Base-by-base conservation (phyloP, 2,797 vertebrate genomes). In the Etheostoma nigrum region DNA sequence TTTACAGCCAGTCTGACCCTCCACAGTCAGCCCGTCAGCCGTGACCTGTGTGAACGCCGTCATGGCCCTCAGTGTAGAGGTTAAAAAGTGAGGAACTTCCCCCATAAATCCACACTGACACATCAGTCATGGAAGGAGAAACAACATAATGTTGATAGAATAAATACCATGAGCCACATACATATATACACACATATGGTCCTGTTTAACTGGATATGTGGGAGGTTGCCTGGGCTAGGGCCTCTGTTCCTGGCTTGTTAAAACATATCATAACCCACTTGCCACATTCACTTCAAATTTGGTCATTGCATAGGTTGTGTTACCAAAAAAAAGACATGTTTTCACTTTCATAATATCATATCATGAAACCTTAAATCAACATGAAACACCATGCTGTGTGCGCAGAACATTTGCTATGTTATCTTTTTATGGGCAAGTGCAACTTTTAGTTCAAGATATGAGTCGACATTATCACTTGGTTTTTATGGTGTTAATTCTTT, bases 101-200 rank as follows among this genome's bases (percentile, higher is more conserved):
- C 54, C 44, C 51, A 42, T 77, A 60, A 84, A 81, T 78, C 82
- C 74, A 67, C 42, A 40, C 0, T 21, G 72, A 78, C 67, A 3
- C 69, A 54, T 36, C 3, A 47, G 51, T 68, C 27, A 65, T 21
- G 25, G 73, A 68, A 5, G 30, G 45, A 76, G 69, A 19, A 63
- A 65, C 52, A 60, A 57, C 52, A 52, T 21, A 44, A 61, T 59
- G 76, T 66, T 74, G 72, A 78, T 54, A 44, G 10, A 75, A 53
- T 66, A 61, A 81, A 81, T 33, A 49, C 27, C 48, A 44, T 36
- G 5, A 65, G 58, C 66, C 58, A 10, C 47, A 8, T 25, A 21
- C 75, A 87, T 72, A 36, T 80, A 30, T 30, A 30, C 30, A 30
- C 30, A 30, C 79, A 87, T 70, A 36, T 82, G 84, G 76, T 84